Percentiles rank a stretch among this genome's conserved stretches.
Evolutionary conservation across 2,888 invertebrate species (phyloP).

Genomic region (Microctonus brassicae): DNA sequence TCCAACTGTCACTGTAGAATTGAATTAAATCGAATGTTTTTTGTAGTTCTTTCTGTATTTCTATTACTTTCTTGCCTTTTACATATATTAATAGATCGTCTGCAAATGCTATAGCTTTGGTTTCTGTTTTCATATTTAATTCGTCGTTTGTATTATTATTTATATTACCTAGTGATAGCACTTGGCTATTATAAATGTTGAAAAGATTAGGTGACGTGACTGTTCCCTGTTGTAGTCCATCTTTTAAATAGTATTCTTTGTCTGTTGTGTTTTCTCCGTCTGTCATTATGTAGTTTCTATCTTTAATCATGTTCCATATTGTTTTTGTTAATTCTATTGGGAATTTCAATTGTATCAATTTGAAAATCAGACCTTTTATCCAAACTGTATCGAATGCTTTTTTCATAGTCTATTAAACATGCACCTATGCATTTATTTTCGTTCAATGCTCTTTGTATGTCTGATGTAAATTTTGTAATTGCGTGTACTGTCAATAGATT

Average conservation of each 20-base stretch:
- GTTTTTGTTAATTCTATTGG: background rate
- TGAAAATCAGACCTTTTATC: background rate
- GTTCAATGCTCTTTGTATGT: constrained; percentile 17
- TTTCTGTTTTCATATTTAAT: constrained; percentile 16
- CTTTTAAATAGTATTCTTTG: constrained; percentile 13
- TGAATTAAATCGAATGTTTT: background rate
- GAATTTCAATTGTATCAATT: background rate
- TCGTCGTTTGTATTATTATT: too few relatives aligned
- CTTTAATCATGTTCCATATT: background rate
- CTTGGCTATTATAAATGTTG: constrained; percentile 32
- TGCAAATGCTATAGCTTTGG: constrained; percentile 38
- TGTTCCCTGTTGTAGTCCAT: too few relatives aligned
- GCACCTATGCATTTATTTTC: constrained; percentile 15
- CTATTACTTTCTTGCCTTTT: constrained; percentile 11
- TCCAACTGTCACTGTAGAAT: constrained; percentile 23
- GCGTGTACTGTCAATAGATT: constrained; percentile 30
- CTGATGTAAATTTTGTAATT: constrained; percentile 27
- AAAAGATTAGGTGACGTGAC: constrained; percentile 36
- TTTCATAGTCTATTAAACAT: constrained; percentile 11
- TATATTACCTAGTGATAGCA: constrained; percentile 17
- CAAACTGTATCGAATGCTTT: too few relatives aligned
- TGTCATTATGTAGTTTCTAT: background rate
- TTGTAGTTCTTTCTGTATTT: constrained; percentile 20
- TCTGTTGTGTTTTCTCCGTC: background rate
- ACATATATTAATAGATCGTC: constrained; percentile 40